Conservation (phyloP, 1,140 invertebrate genomes). For the Drosophila aff. region DNA sequence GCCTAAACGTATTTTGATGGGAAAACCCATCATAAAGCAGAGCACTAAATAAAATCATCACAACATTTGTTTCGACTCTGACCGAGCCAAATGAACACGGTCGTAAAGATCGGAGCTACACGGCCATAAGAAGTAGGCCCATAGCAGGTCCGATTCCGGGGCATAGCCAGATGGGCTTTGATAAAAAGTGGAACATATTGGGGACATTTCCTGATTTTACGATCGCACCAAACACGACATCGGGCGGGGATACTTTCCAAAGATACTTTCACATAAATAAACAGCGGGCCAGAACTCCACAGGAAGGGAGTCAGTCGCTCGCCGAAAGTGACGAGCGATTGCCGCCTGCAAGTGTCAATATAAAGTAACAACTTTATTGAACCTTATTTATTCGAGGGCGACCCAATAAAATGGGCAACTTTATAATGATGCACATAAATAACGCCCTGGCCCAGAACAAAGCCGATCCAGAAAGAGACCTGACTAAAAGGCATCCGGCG, state of each 20-base stretch:
- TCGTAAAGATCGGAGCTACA: slow-evolving; percentile 61
- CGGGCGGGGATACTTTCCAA: slow-evolving; percentile 65
- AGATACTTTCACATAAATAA: slow-evolving; percentile 75
- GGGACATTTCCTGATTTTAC: slow-evolving; percentile 69
- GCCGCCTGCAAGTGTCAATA: slow-evolving; percentile 82
- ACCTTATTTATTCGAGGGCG: slow-evolving; percentile 81
- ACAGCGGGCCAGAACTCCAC: slow-evolving; percentile 15
- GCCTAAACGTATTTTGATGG: slow-evolving; percentile 23
- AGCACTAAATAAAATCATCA: slow-evolving; percentile 61
- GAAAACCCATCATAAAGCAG: slow-evolving; percentile 46
- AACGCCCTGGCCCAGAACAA: slow-evolving; percentile 47
- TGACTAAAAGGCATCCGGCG: slow-evolving; percentile 24
- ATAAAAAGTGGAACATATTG: slow-evolving; percentile 66
- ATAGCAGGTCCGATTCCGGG: slow-evolving; percentile 34
- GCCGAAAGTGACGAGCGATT: slow-evolving; percentile 77
- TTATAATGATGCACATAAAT: slow-evolving; percentile 83
- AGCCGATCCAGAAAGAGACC: slow-evolving; percentile 25
- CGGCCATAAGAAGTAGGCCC: slow-evolving; percentile 2
- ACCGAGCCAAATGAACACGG: slow-evolving; percentile 62
- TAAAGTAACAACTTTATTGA: slow-evolving; percentile 84
- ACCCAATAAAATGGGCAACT: slow-evolving; percentile 80
- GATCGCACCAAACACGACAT: slow-evolving; percentile 62
- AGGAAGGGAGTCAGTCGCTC: slow-evolving; percentile 17
- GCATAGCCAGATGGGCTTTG: slow-evolving; percentile 43
- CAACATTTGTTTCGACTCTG: slow-evolving; percentile 27